Percentiles rank a stretch among this genome's conserved stretches.
Conservation (phyloP, 1,140 invertebrate genomes). For the Rhynchophorus ferrugineus region DNA sequence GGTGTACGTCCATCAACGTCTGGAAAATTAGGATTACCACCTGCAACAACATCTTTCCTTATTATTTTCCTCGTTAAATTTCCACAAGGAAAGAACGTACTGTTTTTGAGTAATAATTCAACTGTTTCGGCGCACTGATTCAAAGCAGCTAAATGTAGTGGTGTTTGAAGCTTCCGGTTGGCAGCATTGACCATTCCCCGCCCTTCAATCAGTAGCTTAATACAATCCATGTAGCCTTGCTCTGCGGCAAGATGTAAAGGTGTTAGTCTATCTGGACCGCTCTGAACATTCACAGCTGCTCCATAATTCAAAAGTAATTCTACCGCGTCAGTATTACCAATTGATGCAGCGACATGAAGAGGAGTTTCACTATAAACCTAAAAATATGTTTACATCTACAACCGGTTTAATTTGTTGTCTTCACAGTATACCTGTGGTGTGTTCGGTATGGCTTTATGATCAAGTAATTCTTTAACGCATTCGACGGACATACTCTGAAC, state of each 20-base stretch:
- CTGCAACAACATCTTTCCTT: background rate
- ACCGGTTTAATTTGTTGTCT: background rate
- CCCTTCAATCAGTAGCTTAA: conserved; percentile 59
- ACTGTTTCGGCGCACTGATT: conserved; percentile 66
- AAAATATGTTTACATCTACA: background rate
- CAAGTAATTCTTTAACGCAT: conserved; percentile 59
- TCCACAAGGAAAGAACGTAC: background rate
- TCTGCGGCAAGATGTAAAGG: conserved; percentile 76
- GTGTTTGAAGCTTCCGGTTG: conserved; percentile 66
- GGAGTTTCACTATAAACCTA: conserved; percentile 75
- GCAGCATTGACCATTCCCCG: conserved; percentile 58
- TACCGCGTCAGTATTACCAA: conserved; percentile 60
- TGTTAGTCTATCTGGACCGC: conserved; percentile 58
- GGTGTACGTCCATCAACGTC: conserved; percentile 67
- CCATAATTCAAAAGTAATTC: conserved; percentile 61
- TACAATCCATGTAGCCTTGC: conserved; percentile 67
- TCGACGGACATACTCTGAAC: conserved; percentile 60
- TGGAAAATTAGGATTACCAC: conserved; percentile 52
- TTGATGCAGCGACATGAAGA: conserved; percentile 68
- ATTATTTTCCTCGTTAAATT: conserved; percentile 16
- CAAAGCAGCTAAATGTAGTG: conserved; percentile 68
- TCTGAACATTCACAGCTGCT: conserved; percentile 66
- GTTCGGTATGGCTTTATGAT: conserved; percentile 64
- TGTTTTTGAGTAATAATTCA: conserved; percentile 54
- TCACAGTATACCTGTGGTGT: conserved; percentile 53